Evolutionary conservation across 1,140 invertebrate species (phyloP).

Genomic region (Euwallacea fornicatus): DNA sequence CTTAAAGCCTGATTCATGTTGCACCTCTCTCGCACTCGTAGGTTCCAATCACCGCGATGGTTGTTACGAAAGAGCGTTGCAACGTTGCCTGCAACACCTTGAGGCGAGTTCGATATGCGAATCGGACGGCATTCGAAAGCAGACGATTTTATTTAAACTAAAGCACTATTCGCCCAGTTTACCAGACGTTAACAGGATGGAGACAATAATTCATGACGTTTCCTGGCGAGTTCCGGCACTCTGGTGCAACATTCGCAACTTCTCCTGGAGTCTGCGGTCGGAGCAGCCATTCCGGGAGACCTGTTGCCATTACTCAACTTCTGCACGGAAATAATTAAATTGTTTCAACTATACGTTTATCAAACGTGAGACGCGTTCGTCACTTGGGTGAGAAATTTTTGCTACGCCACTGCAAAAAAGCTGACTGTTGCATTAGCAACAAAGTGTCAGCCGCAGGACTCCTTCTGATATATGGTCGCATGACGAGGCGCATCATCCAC

Average conservation of each 20-base stretch:
- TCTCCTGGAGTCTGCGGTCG: conserved; percentile 17
- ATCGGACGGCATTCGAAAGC: no score
- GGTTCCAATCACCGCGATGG: no score
- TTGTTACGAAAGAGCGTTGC: no score
- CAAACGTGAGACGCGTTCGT: no score
- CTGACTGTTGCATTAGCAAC: conserved; percentile 23
- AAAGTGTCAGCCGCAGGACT: conserved; percentile 20
- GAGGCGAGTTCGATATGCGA: no score
- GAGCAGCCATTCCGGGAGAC: conserved; percentile 8
- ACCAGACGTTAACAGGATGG: conserved; percentile 6
- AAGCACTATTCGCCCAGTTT: neutral
- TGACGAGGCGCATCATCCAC: conserved; percentile 23
- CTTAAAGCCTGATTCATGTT: no score
- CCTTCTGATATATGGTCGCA: conserved; percentile 21
- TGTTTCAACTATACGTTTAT: neutral
- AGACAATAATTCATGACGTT: conserved; percentile 18
- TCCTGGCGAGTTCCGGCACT: conserved; percentile 6
- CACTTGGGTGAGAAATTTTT: no score
- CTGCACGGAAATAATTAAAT: neutral
- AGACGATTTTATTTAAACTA: no score
- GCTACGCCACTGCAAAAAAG: neutral
- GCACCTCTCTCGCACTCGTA: no score
- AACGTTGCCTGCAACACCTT: no score
- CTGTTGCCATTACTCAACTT: conserved; percentile 10
- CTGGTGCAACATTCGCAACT: conserved; percentile 20